Evolutionary conservation across 2,797 vertebrate species (phyloP).

Genomic region (Chaunax sp.): DNA sequence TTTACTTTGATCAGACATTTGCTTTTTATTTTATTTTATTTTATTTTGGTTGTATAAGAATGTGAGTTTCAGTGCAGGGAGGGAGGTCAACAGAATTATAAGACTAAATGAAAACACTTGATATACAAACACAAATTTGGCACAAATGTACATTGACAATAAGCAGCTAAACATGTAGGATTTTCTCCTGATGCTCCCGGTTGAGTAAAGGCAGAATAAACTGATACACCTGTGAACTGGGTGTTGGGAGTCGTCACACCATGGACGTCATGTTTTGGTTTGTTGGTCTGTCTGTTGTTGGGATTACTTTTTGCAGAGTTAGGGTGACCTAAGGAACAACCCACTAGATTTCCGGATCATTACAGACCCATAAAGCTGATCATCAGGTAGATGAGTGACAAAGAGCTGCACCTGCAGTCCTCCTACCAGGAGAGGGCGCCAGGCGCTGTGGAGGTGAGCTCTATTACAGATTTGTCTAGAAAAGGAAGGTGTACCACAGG

Average conservation of each 20-base stretch:
- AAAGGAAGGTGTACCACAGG: no score
- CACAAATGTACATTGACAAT: conserved; percentile 36
- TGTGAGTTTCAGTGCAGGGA: not conserved
- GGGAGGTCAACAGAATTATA: conserved; percentile 3
- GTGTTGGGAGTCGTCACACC: no score
- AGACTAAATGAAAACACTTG: conserved; percentile 32
- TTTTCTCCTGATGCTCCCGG: conserved; percentile 49
- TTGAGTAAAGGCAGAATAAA: conserved; percentile 2
- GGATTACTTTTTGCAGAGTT: no score
- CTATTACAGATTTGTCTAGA: no score
- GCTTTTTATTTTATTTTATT: not conserved
- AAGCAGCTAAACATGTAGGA: conserved; percentile 53
- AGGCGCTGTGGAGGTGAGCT: no score
- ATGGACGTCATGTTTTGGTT: not conserved
- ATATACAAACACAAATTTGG: conserved; percentile 29
- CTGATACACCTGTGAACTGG: not conserved
- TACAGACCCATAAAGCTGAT: no score
- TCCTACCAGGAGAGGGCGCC: no score
- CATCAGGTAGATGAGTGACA: no score
- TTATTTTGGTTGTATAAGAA: not conserved
- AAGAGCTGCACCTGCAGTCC: no score
- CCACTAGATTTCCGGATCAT: no score
- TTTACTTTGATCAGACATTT: not conserved
- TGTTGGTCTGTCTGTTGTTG: no score
- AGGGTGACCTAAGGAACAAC: no score